Conservation (phyloP, 2,888 invertebrate genomes). For the Dicroscelio sp. region DNA sequence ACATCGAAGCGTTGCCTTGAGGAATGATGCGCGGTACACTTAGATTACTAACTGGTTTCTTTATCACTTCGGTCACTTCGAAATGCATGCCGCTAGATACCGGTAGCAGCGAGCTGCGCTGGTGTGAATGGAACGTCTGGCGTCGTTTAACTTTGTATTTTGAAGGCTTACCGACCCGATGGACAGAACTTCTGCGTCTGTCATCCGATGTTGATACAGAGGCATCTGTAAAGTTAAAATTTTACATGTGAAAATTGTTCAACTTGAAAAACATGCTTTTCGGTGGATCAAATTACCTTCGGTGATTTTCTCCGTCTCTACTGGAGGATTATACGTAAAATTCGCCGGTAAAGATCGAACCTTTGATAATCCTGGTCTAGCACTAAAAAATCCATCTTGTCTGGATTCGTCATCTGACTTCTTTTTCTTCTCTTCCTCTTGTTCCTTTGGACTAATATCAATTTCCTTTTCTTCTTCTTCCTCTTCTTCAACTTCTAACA, state of each 20-base stretch:
- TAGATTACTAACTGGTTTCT: conserved; percentile 89
- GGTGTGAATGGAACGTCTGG: conserved; percentile 91
- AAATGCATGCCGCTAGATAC: conserved; percentile 85
- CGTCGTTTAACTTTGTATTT: conserved; percentile 90
- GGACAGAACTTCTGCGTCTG: conserved; percentile 87
- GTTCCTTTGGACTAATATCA: conserved; percentile 90
- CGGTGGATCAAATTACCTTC: no score
- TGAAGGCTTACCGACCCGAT: conserved; percentile 87
- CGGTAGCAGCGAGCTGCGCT: conserved; percentile 78
- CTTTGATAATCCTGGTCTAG: conserved; percentile 90
- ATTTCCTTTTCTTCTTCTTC: conserved; percentile 93
- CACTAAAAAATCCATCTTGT: conserved; percentile 84
- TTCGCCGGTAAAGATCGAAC: conserved; percentile 96
- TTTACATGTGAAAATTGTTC: no score
- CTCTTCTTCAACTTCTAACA: conserved; percentile 92
- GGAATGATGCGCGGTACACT: conserved; percentile 90
- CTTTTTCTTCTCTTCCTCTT: conserved; percentile 69
- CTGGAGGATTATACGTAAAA: conserved; percentile 96
- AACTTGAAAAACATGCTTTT: no score
- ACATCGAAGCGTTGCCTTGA: conserved; percentile 90
- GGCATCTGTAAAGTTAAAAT: conserved; percentile 85
- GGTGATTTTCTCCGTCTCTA: conserved; percentile 88
- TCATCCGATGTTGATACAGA: conserved; percentile 87
- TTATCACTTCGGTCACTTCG: conserved; percentile 89
- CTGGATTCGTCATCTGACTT: conserved; percentile 90